A percentile compares a stretch with the other conserved stretches of the same genome.
Conservation (phyloP, 2,888 invertebrate species). For the Byasa hedistus region DNA sequence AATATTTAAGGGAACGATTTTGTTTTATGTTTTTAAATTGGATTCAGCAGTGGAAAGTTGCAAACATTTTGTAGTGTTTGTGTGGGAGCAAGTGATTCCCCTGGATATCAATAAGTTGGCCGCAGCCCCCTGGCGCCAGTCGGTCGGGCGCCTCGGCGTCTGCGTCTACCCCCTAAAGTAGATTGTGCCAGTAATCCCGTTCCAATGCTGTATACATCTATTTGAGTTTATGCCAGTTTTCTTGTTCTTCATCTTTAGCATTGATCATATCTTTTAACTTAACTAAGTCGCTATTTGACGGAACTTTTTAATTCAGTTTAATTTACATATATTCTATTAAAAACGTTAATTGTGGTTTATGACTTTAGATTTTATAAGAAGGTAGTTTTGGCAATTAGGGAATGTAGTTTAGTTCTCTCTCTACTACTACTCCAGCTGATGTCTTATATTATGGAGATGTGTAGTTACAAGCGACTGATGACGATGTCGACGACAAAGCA, state of each 20-base stretch:
- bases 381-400: too few species aligned
- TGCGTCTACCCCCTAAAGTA: slow-evolving; percentile 29
- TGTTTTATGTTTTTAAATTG: not conserved
- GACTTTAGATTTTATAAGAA: too few species aligned
- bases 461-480: too few species aligned
- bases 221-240: not conserved
- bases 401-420: too few species aligned
- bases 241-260: not conserved
- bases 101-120: slow-evolving; percentile 31
- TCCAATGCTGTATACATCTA: slow-evolving; percentile 2
- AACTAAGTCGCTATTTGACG: too few species aligned
- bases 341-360: too few species aligned
- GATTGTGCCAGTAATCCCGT: slow-evolving; percentile 19
- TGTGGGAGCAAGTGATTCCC: slow-evolving; percentile 21
- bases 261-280: not conserved
- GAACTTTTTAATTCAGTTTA: too few species aligned
- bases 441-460: too few species aligned
- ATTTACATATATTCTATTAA: too few species aligned
- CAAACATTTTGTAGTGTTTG: not conserved
- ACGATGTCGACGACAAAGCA: too few species aligned
- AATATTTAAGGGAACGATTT: too few species aligned
- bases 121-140: slow-evolving; percentile 49
- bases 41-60: not conserved
- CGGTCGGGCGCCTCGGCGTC: slow-evolving; percentile 52
- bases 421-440: too few species aligned